Base-by-base conservation (phyloP, 1,140 invertebrate species). In the Ceratina australensis region DNA sequence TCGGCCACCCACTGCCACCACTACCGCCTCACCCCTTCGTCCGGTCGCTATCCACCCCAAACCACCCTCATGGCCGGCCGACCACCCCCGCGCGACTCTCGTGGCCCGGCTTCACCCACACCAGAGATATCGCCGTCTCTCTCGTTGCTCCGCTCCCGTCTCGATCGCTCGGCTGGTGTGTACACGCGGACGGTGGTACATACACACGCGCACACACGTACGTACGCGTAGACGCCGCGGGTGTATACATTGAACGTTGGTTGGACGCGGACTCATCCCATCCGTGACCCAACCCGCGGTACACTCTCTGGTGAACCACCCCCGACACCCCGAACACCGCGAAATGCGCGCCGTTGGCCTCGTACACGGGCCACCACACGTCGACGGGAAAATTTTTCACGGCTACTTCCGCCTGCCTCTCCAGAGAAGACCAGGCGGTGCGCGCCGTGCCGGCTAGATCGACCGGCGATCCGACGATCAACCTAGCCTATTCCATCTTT, bases 241-340 rank as follows among this genome's bases (percentile, higher is more conserved):
- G 12, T 52, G 18, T 52, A 52, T 52, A 52, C 50, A 52, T n/a
- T 15, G 3, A n/a, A 79, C 82, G 77, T 42, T 42, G 33, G 33
- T 42, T 77, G 67, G 72, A 75, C 72, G 75, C 61, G n/a, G 63
- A 86, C 84, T 84, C 85, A 86, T 86, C 84, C 85, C 85, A 86
- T 67, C 68, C 76, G 73, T 79, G 80, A 86, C 85, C 85, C 83
- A 82, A 85, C 83, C 84, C 87, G 89, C 83, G 88, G 89, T 91
- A 88, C 87, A 89, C 89, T 89, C 89, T 90, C 86, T 90, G 89
- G 89, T 90, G 90, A 91, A 91, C 90, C 90, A 90, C 87, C 90
- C 90, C 90, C 87, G 85, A 91, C 90, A 91, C 90, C 88, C 89
- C 86, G 86, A 87, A 88, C 90, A 91, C 90, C 90, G 86, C 89